These are phyloP conservation scores for Zeus faber DNA, from an alignment of 2,113 vertebrate species.

Conservation along the genomic window DNA sequence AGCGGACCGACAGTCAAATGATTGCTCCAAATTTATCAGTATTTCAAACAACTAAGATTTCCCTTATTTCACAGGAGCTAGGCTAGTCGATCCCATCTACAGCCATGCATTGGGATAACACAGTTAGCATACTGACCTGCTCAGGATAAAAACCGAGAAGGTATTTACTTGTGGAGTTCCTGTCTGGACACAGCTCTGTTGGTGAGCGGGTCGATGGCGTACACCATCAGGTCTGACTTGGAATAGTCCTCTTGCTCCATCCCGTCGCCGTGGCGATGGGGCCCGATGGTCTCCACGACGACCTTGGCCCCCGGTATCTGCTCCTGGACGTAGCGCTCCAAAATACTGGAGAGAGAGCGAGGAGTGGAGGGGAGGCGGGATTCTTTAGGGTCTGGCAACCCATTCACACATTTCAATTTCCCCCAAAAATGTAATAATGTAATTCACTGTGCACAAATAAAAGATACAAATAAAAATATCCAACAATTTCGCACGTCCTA, in stretches of 20 bases:
- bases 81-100: no score
- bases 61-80: no score
- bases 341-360: conserved; percentile 74
- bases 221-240: conserved; percentile 93
- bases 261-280: conserved; percentile 84
- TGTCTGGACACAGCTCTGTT: conserved; percentile 92
- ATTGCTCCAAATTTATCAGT: no score
- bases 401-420: no score
- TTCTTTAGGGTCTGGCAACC: no score
- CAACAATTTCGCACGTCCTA: no score
- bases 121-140: no score
- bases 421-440: background rate
- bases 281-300: conserved; percentile 92
- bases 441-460: background rate
- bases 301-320: conserved; percentile 94
- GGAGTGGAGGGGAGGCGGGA: background rate
- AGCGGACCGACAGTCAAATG: no score
- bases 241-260: conserved; percentile 91
- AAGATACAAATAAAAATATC: background rate
- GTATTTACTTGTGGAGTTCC: conserved; percentile 89
- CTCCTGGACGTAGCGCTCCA: conserved; percentile 93
- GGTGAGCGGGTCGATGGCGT: conserved; percentile 94
- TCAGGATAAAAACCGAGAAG: background rate
- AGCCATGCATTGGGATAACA: no score
- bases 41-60: no score